Percentiles rank a stretch among this genome's conserved stretches.
These are phyloP conservation scores for Patiria miniata DNA, from an alignment of 35 echinoderm and acorn worm genomes.

Conservation along the genomic window DNA sequence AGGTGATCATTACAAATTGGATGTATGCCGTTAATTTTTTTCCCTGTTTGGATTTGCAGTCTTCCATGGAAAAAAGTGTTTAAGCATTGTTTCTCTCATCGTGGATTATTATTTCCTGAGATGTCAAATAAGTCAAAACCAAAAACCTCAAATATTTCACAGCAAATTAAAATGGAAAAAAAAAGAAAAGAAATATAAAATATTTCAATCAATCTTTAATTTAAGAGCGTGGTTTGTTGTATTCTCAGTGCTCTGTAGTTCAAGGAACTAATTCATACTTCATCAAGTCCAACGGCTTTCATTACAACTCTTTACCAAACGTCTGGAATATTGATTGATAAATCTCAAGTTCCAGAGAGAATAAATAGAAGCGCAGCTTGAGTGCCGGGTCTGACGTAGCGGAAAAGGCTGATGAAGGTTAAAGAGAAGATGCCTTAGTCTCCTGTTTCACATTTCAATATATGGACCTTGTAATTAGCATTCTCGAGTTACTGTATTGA, in stretches of 20 bases:
- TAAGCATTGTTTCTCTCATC: too few species aligned
- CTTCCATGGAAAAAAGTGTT: too few species aligned
- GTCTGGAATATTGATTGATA: neutral
- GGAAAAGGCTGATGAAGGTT: too few species aligned
- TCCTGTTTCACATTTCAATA: neutral
- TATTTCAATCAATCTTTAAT: neutral
- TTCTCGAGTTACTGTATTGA: constrained; percentile 5
- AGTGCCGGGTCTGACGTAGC: neutral
- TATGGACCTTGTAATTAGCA: neutral
- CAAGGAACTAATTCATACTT: neutral
- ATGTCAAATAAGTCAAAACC: too few species aligned
- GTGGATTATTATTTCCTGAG: too few species aligned
- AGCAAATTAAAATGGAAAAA: too few species aligned
- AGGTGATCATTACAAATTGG: too few species aligned
- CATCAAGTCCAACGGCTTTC: neutral
- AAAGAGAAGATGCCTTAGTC: neutral
- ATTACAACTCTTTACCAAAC: neutral
- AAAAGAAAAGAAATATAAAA: neutral
- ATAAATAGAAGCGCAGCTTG: neutral
- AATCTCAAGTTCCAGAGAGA: neutral
- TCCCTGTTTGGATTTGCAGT: too few species aligned
- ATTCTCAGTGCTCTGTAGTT: neutral
- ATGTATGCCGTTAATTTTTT: too few species aligned
- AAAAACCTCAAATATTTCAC: too few species aligned
- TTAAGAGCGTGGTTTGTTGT: neutral